Evolutionary conservation across 1,140 invertebrate species (phyloP).

Genomic region (Agrypnia vestita): DNA sequence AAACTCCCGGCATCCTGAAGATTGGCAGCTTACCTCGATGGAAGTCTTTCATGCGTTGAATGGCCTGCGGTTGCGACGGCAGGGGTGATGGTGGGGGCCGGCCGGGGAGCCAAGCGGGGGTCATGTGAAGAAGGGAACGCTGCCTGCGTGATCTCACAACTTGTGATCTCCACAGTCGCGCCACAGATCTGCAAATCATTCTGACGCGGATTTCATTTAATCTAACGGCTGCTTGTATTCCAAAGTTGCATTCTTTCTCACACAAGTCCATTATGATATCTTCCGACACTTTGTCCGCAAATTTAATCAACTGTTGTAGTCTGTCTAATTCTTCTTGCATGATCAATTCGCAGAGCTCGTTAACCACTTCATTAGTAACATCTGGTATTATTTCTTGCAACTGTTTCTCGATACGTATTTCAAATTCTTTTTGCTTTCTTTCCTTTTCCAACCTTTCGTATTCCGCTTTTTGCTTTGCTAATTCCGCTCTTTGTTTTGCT

Average conservation of each 20-base stretch:
- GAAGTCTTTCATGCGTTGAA: constrained; percentile 74
- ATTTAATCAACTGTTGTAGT: constrained; percentile 65
- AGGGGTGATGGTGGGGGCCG: constrained; percentile 70
- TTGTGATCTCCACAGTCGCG: constrained; percentile 67
- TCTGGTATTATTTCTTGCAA: constrained; percentile 63
- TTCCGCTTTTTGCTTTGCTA: constrained; percentile 64
- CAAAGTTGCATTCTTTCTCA: constrained; percentile 69
- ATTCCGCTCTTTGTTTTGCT: constrained; percentile 50
- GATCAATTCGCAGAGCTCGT: constrained; percentile 65
- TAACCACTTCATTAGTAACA: constrained; percentile 67
- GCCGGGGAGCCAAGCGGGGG: constrained; percentile 76
- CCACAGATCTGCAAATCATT: constrained; percentile 66
- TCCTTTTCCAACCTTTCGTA: constrained; percentile 61
- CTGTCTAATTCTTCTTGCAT: constrained; percentile 67
- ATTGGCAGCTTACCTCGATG: constrained; percentile 69
- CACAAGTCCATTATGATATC: constrained; percentile 69
- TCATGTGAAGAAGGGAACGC: constrained; percentile 73
- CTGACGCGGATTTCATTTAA: constrained; percentile 64
- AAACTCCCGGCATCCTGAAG: constrained; percentile 66
- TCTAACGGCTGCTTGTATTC: constrained; percentile 69
- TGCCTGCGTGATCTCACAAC: constrained; percentile 72
- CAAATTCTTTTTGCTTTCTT: constrained; percentile 66
- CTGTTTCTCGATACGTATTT: constrained; percentile 68
- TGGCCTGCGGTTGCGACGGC: constrained; percentile 70
- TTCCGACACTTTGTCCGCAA: constrained; percentile 68